Evolutionary conservation across 2,888 invertebrate species (phyloP).

Genomic region (Geotrupes spiniger): DNA sequence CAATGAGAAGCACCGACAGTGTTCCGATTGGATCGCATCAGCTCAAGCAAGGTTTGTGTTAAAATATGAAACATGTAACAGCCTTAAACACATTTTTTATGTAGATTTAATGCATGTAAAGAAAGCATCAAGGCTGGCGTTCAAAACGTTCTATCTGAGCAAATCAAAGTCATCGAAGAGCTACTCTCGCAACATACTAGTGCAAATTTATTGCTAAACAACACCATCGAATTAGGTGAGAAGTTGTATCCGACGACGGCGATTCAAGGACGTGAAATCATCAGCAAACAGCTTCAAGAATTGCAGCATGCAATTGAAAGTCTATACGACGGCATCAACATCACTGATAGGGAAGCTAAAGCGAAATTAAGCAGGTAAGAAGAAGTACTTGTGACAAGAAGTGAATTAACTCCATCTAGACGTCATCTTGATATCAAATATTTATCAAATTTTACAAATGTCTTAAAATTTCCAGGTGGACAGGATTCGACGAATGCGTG

Average conservation of each 20-base stretch:
- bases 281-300: constrained; percentile 77
- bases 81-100: constrained; percentile 4
- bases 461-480: constrained; percentile 75
- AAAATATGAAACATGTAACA: neutral
- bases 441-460: constrained; percentile 2
- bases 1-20: constrained; percentile 80
- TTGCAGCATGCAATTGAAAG: constrained; percentile 79
- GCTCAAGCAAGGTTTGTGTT: constrained; percentile 69
- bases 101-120: constrained; percentile 64
- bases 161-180: constrained; percentile 69
- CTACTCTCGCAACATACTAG: constrained; percentile 72
- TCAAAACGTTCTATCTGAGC: constrained; percentile 67
- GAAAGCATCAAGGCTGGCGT: constrained; percentile 62
- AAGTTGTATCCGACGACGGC: constrained; percentile 89
- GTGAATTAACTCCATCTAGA: neutral
- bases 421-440: too few relatives aligned
- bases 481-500: constrained; percentile 83
- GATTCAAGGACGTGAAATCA: constrained; percentile 83
- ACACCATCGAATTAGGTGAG: constrained; percentile 85
- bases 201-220: constrained; percentile 73
- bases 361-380: constrained; percentile 71
- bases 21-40: constrained; percentile 74
- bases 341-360: constrained; percentile 76
- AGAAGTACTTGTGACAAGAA: too few relatives aligned
- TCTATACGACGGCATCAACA: constrained; percentile 76